phyloP scores from a whole-genome alignment of 2,888 invertebrate species.

The Drosophila atroscutellata region DNA sequence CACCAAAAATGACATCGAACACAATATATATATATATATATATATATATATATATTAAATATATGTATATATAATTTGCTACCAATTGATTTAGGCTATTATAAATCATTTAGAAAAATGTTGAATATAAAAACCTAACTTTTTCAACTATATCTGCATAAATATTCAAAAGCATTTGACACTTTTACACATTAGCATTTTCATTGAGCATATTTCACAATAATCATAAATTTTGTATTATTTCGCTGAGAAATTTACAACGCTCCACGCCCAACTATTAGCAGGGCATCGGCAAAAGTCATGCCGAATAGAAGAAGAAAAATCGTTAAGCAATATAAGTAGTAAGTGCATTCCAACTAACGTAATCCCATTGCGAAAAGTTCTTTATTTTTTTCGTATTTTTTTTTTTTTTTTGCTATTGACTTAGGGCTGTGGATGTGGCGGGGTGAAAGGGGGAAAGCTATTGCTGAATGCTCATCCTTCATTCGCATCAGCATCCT shows the following conservation, averaged over 20 bases:
- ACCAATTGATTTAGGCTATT: too few species aligned
- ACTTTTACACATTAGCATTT: neutral
- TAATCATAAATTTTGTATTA: neutral
- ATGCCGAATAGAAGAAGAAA: slow-evolving; percentile 1
- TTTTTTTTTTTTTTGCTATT: slow-evolving; percentile 8
- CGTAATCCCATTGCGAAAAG: slow-evolving; percentile 62
- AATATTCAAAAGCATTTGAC: neutral
- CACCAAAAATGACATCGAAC: too few species aligned
- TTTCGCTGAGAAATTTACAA: neutral
- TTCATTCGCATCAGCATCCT: slow-evolving; percentile 56
- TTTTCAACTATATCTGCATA: neutral
- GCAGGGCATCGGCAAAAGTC: neutral
- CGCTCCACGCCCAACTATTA: neutral
- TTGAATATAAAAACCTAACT: too few species aligned
- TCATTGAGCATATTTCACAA: neutral
- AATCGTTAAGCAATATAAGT: slow-evolving; percentile 39
- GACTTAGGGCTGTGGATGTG: neutral
- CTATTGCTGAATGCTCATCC: slow-evolving; percentile 45
- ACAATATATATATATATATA: too few species aligned
- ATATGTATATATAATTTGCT: too few species aligned
- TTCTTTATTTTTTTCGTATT: slow-evolving; percentile 7
- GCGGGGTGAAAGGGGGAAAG: neutral
- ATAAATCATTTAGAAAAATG: too few species aligned
- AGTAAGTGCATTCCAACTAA: slow-evolving; percentile 60
- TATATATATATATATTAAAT: too few species aligned